Evolutionary conservation across 2,113 vertebrate genomes (phyloP).

Genomic region (Prolemur simus): DNA sequence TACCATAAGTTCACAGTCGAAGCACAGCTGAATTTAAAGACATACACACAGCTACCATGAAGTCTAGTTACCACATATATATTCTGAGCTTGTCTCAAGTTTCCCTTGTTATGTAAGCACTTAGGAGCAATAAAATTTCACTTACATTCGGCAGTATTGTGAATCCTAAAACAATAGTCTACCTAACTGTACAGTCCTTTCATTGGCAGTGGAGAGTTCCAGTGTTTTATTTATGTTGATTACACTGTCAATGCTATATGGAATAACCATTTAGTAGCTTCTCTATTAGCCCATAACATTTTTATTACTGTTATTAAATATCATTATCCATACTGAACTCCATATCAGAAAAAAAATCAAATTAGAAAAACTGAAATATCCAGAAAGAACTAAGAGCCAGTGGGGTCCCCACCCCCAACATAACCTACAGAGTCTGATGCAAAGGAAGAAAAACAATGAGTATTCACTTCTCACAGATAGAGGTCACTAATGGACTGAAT

Average conservation of each 20-base stretch:
- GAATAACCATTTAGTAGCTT: slow-evolving; percentile 47
- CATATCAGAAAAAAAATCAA: slow-evolving; percentile 42
- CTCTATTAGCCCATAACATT: slow-evolving; percentile 36
- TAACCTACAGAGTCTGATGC: slow-evolving; percentile 28
- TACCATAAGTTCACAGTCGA: slow-evolving; percentile 70
- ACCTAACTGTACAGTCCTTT: slow-evolving; percentile 34
- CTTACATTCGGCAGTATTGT: slow-evolving; percentile 54
- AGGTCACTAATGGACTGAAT: slow-evolving; percentile 90
- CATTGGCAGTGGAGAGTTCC: neutral
- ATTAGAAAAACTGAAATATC: slow-evolving; percentile 33
- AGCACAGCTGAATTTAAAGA: slow-evolving; percentile 71
- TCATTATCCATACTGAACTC: neutral
- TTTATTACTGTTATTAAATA: slow-evolving; percentile 62
- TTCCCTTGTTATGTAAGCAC: slow-evolving; percentile 82
- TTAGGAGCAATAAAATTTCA: slow-evolving; percentile 79
- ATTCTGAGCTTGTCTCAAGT: slow-evolving; percentile 72
- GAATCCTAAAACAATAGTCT: slow-evolving; percentile 51
- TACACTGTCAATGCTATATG: neutral
- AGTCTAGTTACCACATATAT: slow-evolving; percentile 65
- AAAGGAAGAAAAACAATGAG: slow-evolving; percentile 71
- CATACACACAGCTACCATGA: slow-evolving; percentile 63
- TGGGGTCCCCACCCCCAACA: no score
- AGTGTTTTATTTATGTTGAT: slow-evolving; percentile 63
- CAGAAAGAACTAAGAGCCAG: slow-evolving; percentile 48
- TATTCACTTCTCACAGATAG: slow-evolving; percentile 87